These are phyloP conservation scores for Sceliomorpha sp. DNA, from an alignment of 2,888 invertebrate species.

Conservation along the genomic window DNA sequence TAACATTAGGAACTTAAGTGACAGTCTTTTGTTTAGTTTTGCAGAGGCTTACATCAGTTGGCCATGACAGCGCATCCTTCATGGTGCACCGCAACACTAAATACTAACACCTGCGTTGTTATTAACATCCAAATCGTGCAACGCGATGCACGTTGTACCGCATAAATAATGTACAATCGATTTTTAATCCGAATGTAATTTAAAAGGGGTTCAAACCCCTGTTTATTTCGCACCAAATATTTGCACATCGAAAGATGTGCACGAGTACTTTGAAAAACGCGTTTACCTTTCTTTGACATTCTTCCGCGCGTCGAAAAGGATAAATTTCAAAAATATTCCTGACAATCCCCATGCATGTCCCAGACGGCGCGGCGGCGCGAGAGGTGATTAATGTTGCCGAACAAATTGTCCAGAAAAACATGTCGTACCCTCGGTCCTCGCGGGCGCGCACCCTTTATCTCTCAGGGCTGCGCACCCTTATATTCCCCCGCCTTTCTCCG, in stretches of 20 bases:
- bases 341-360: conserved; percentile 28
- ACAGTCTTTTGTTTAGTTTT: conserved; percentile 13
- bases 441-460: conserved; percentile 77
- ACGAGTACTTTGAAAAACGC: not conserved
- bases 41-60: conserved; percentile 19
- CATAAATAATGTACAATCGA: conserved; percentile 5
- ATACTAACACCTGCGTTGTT: conserved; percentile 22
- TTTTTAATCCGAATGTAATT: conserved; percentile 1
- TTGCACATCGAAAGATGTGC: not conserved
- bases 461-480: conserved; percentile 72
- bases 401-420: conserved; percentile 82
- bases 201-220: not conserved
- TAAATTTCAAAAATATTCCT: conserved; percentile 43
- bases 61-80: conserved; percentile 29
- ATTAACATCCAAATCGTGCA: conserved; percentile 8
- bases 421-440: conserved; percentile 76
- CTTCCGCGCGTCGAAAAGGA: conserved; percentile 9
- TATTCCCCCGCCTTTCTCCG: conserved; percentile 62
- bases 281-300: not conserved
- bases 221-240: not conserved
- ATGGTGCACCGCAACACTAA: conserved; percentile 23
- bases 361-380: conserved; percentile 28
- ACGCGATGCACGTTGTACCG: not conserved
- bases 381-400: conserved; percentile 81
- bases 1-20: not conserved